phyloP scores from a whole-genome alignment of 2,797 vertebrate species.

The Percopsis omiscomaycus region DNA sequence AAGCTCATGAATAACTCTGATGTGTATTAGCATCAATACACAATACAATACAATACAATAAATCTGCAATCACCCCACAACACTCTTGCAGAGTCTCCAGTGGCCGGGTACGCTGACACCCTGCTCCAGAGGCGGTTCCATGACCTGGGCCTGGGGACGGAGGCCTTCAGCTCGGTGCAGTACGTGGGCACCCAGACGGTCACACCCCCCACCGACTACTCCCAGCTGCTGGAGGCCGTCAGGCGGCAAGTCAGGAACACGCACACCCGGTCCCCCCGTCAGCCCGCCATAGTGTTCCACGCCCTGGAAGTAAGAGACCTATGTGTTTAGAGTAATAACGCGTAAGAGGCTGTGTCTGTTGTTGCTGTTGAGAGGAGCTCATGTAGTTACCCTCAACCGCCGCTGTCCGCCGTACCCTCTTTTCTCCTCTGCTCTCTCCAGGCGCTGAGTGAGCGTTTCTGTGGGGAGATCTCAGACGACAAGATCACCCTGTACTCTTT shows the following conservation, averaged over 20 bases:
- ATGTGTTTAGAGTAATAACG: too few relatives aligned
- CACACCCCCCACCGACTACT: constrained; percentile 80
- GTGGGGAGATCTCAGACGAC: constrained; percentile 80
- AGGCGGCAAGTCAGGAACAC: constrained; percentile 78
- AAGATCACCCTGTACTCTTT: constrained; percentile 77
- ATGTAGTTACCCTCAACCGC: background rate
- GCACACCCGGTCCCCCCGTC: constrained; percentile 80
- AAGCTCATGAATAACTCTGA: background rate
- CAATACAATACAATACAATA: background rate
- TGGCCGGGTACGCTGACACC: constrained; percentile 69
- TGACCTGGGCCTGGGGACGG: constrained; percentile 74
- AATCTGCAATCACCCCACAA: background rate
- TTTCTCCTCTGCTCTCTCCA: constrained; percentile 31
- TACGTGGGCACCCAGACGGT: constrained; percentile 83
- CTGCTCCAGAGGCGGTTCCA: constrained; percentile 83
- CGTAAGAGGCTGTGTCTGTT: too few relatives aligned
- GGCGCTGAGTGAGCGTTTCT: constrained; percentile 82
- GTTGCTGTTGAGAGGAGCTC: too few relatives aligned
- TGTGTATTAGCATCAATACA: background rate
- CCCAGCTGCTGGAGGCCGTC: constrained; percentile 67
- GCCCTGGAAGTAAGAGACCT: constrained; percentile 76
- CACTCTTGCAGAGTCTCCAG: constrained; percentile 60
- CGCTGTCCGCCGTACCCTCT: background rate
- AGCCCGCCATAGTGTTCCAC: constrained; percentile 79
- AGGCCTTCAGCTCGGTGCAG: constrained; percentile 84